A percentile compares a stretch with the other conserved stretches of the same genome.
Conservation (phyloP, 1,140 invertebrate genomes). For the Lepidurus apus region DNA sequence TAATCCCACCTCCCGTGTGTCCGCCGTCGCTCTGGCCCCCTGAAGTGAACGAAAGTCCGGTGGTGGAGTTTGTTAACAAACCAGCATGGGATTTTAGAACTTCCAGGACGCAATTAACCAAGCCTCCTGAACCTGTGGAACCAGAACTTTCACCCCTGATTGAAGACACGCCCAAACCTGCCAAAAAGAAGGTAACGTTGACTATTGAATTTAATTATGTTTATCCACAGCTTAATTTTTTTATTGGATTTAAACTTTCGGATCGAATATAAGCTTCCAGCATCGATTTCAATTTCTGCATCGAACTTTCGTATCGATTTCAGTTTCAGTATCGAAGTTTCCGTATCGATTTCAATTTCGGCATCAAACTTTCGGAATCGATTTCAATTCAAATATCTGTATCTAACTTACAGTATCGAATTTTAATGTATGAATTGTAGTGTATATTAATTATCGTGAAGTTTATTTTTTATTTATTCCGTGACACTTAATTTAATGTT, state of each 20-base stretch:
- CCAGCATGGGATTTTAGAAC: conserved; percentile 33
- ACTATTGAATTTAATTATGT: conserved; percentile 34
- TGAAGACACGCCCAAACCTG: conserved; percentile 41
- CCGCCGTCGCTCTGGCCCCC: conserved; percentile 38
- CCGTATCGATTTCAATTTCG: no score
- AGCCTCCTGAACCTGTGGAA: conserved; percentile 34
- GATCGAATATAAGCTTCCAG: no score
- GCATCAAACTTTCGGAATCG: no score
- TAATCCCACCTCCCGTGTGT: conserved; percentile 26
- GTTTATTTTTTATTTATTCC: conserved; percentile 32
- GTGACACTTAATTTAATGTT: no score
- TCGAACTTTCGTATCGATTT: no score
- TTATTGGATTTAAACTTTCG: no score
- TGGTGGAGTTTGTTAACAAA: conserved; percentile 31
- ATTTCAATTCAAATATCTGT: no score
- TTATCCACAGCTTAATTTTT: not conserved
- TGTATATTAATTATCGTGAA: not conserved
- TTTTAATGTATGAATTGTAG: no score
- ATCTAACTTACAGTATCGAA: no score
- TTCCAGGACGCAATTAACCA: conserved; percentile 31
- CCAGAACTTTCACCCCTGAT: conserved; percentile 16
- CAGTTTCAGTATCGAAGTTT: no score
- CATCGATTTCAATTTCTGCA: no score
- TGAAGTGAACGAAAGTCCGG: conserved; percentile 42
- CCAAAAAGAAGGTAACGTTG: conserved; percentile 51